Conservation (phyloP, 2,797 vertebrate genomes). For the Numenius phaeopus region DNA sequence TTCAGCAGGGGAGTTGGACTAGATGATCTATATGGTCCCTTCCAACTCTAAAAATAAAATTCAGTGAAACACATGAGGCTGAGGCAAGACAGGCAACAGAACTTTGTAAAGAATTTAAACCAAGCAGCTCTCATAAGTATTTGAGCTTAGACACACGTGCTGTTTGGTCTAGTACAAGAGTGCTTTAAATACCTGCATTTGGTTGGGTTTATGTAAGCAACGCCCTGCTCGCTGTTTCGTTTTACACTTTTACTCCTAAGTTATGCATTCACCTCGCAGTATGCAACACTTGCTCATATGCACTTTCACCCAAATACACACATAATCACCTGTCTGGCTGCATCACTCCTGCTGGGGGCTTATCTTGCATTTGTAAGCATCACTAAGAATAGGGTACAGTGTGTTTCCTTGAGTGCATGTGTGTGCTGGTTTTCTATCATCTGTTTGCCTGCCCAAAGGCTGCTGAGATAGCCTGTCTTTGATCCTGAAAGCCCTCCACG, state of each 20-base stretch:
- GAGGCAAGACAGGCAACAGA: rapidly evolving
- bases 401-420: background rate
- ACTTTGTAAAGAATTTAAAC: background rate
- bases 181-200: conserved; percentile 22
- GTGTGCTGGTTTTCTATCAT: background rate
- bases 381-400: conserved; percentile 36
- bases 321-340: conserved; percentile 37
- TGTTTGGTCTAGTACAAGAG: background rate
- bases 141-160: background rate
- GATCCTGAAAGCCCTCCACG: background rate
- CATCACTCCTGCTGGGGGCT: background rate
- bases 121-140: background rate
- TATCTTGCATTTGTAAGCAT: conserved; percentile 14
- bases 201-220: background rate
- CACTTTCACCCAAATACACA: conserved; percentile 59
- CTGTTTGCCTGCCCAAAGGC: conserved; percentile 5
- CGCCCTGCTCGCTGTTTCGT: background rate
- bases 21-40: too few relatives aligned
- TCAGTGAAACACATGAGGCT: rapidly evolving
- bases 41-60: too few relatives aligned
- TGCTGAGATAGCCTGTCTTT: conserved; percentile 16
- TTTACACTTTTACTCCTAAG: background rate
- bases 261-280: background rate
- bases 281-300: background rate
- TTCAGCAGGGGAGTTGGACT: too few relatives aligned